phyloP scores from a whole-genome alignment of 1,140 invertebrate species.

The Pinna nobilis region DNA sequence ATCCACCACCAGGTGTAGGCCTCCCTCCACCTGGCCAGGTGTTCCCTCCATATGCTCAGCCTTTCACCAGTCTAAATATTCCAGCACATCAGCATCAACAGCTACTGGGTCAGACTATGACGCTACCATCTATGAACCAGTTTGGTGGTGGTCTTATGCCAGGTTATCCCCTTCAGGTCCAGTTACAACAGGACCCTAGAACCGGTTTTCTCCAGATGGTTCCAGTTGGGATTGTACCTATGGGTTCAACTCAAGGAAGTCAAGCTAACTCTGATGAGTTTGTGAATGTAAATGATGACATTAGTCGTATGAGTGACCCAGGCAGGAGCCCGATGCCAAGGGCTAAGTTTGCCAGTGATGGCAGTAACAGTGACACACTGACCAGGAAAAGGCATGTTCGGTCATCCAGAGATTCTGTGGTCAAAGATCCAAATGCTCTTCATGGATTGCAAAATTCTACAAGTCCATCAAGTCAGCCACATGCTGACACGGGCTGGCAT shows the following conservation, averaged over 20 bases:
- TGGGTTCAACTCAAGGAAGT: conserved; percentile 10
- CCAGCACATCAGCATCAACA: conserved; percentile 50
- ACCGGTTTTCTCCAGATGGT: conserved; percentile 67
- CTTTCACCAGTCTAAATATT: conserved; percentile 39
- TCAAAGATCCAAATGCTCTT: conserved; percentile 51
- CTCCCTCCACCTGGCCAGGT: not conserved
- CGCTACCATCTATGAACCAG: conserved; percentile 46
- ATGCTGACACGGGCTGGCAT: not conserved
- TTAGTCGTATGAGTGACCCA: conserved; percentile 25
- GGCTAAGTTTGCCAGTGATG: conserved; percentile 14
- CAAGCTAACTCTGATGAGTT: conserved; percentile 19
- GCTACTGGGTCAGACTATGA: conserved; percentile 52
- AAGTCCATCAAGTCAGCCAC: conserved; percentile 12
- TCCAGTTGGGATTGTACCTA: conserved; percentile 53
- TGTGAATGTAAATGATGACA: conserved; percentile 2
- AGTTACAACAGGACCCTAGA: conserved; percentile 66
- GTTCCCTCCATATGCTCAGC: conserved; percentile 14
- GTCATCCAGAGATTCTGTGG: conserved; percentile 50
- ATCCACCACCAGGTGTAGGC: not conserved
- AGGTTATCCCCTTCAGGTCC: conserved; percentile 58
- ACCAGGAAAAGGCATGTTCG: conserved; percentile 35
- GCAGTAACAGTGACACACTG: conserved; percentile 8
- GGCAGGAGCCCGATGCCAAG: conserved; percentile 30
- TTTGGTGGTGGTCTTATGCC: conserved; percentile 45
- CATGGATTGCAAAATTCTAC: conserved; percentile 34